Percentiles rank a stretch among this genome's conserved stretches.
Conservation (phyloP, 2,888 invertebrate species). For the Lasioglossum morio region DNA sequence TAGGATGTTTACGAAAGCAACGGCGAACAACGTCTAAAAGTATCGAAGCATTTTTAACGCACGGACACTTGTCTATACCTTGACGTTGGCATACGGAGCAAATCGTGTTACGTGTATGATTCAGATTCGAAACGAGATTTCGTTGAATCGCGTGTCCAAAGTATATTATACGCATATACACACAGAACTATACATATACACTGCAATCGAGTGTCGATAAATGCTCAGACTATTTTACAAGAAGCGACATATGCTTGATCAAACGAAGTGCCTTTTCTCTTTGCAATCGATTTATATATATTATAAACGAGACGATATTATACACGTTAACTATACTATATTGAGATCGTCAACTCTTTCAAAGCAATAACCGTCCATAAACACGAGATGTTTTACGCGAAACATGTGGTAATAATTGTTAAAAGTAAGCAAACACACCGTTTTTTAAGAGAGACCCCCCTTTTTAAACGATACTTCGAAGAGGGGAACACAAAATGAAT, state of each 20-base stretch:
- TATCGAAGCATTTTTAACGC: conserved; percentile 60
- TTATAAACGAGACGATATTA: conserved; percentile 58
- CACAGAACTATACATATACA: conserved; percentile 29
- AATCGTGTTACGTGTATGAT: conserved; percentile 54
- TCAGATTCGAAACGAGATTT: conserved; percentile 50
- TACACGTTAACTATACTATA: conserved; percentile 21
- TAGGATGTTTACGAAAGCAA: conserved; percentile 53
- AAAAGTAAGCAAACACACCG: conserved; percentile 72
- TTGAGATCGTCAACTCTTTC: conserved; percentile 70
- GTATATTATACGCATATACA: conserved; percentile 35
- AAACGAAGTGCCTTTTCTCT: conserved; percentile 80
- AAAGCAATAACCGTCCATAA: conserved; percentile 83
- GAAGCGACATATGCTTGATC: conserved; percentile 60
- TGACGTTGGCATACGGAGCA: conserved; percentile 49
- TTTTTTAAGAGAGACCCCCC: conserved; percentile 68
- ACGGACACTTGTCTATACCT: conserved; percentile 56
- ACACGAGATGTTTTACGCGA: conserved; percentile 77
- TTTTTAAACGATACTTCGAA: conserved; percentile 67
- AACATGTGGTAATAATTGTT: conserved; percentile 77
- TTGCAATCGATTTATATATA: conserved; percentile 73
- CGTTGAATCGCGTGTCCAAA: conserved; percentile 59
- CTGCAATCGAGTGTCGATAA: conserved; percentile 55
- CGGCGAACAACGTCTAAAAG: conserved; percentile 51
- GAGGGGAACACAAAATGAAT: conserved; percentile 72
- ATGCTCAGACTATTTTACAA: conserved; percentile 67